These are phyloP conservation scores for Diogma glabrata DNA, from an alignment of 2,888 invertebrate genomes.

Conservation along the genomic window DNA sequence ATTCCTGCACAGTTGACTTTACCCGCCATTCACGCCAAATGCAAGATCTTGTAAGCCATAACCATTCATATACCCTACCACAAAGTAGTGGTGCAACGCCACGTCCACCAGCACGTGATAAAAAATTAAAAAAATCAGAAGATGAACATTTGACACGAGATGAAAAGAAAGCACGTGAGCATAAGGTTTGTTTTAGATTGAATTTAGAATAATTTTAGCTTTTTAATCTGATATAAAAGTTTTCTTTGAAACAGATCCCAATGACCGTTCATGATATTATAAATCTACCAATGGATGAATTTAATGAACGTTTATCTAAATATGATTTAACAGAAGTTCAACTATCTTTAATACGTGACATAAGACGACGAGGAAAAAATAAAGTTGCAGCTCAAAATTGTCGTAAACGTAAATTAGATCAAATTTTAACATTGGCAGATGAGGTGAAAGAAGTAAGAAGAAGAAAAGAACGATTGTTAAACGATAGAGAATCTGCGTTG, in stretches of 20 bases:
- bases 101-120: slow-evolving; percentile 57
- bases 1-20: slow-evolving; percentile 58
- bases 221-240: background rate
- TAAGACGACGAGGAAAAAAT: slow-evolving; percentile 82
- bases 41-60: slow-evolving; percentile 62
- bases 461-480: slow-evolving; percentile 62
- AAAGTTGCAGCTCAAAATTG: slow-evolving; percentile 99
- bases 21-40: slow-evolving; percentile 40
- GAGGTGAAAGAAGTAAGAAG: slow-evolving; percentile 82
- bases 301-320: slow-evolving; percentile 87
- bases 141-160: slow-evolving; percentile 72
- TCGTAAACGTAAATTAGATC: slow-evolving; percentile 89
- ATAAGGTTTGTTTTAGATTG: slow-evolving; percentile 38
- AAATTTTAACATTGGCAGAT: slow-evolving; percentile 82
- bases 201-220: slow-evolving; percentile 8
- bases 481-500: slow-evolving; percentile 62
- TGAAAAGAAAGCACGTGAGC: slow-evolving; percentile 76
- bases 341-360: slow-evolving; percentile 84
- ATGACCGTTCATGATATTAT: slow-evolving; percentile 84
- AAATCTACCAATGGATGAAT: slow-evolving; percentile 94
- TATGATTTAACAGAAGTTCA: slow-evolving; percentile 89
- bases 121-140: slow-evolving; percentile 51
- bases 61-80: slow-evolving; percentile 78
- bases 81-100: slow-evolving; percentile 51
- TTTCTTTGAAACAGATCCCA: slow-evolving; percentile 42